Evolutionary conservation across 2,797 vertebrate species (phyloP), one percentile per base, ranked within the genome.

Genomic region (Xenops minutus): DNA sequence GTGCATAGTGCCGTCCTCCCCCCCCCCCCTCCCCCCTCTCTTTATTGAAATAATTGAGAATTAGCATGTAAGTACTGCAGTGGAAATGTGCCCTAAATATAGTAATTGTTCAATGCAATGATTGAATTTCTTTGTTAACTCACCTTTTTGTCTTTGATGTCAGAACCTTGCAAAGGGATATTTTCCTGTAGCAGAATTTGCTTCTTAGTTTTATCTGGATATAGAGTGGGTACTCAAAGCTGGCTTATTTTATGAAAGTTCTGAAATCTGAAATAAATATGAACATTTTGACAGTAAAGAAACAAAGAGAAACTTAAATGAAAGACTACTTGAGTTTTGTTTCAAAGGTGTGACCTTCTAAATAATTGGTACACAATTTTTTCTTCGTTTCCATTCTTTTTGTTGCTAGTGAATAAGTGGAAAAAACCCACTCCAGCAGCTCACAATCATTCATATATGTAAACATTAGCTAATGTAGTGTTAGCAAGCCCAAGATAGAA

Each of bases 1-100:
- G 11, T 56, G 29, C 14, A 64, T 5, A 27, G 20, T 20, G 14
- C 9, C 9, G 11, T n/a, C 14, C 10, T 43, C 6, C 9, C 9
- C 5, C 3, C 4, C 12, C 2, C 10, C 14, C 10, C 39, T 5
- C 9, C 9, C 5, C 3, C 4, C 12, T 2, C 10, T 19, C 5
- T 62, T 75, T 34, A 39, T 2, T 56, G 39, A 71, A 77, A 59
- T 83, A 2, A 16, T 0, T 49, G 56, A 17, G 41, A 80, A 84
- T 4, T 67, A 27, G 41, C 29, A 52, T 14, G 2, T 55, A 83
- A 77, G 11, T 61, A 29, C 16, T 75, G 4, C 30, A 39, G 26
- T 37, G n/a, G n/a, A 92, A 91, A 8, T 78, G 26, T 62, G 27
- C 27, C 46, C 29, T 85, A 88, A 77, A 86, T 81, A 67, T 36